These are phyloP conservation scores for Sphenopsis melanotis DNA, from an alignment of 2,797 vertebrate genomes.

Conservation along the genomic window DNA sequence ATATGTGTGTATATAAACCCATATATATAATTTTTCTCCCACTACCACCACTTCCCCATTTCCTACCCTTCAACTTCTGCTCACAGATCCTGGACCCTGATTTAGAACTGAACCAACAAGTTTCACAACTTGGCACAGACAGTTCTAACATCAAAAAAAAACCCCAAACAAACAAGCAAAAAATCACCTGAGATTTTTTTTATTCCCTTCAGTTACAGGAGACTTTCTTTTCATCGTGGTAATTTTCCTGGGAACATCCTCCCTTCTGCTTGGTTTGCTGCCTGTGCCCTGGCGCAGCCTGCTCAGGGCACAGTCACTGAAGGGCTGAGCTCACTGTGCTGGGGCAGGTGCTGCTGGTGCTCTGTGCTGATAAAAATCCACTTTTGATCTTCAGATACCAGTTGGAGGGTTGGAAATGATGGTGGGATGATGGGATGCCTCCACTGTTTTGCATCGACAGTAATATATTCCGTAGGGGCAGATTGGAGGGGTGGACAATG, in stretches of 20 bases:
- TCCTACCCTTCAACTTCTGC: slow-evolving; percentile 28
- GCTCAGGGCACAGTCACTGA: not conserved
- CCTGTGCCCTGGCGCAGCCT: not conserved
- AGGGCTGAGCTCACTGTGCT: not conserved
- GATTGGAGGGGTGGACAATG: not conserved
- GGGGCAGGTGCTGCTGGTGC: not conserved
- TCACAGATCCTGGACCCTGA: slow-evolving; percentile 1
- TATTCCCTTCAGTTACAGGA: slow-evolving; percentile 43
- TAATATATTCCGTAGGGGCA: not conserved
- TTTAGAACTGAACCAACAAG: slow-evolving; percentile 36
- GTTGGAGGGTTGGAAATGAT: not conserved
- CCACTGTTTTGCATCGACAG: not conserved
- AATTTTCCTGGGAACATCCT: not conserved
- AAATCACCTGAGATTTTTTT: not conserved
- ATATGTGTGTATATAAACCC: not conserved
- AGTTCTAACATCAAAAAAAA: not conserved
- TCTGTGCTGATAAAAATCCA: not conserved
- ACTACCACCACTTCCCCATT: not conserved
- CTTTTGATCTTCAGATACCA: not conserved
- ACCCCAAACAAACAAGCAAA: not conserved
- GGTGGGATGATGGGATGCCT: not conserved
- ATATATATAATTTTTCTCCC: not conserved
- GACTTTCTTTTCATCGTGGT: slow-evolving; percentile 32
- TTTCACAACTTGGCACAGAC: slow-evolving; percentile 14
- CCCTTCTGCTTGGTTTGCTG: not conserved